Base-by-base conservation (phyloP, 2,888 invertebrate species). In the Nipponacmea schrenckii region DNA sequence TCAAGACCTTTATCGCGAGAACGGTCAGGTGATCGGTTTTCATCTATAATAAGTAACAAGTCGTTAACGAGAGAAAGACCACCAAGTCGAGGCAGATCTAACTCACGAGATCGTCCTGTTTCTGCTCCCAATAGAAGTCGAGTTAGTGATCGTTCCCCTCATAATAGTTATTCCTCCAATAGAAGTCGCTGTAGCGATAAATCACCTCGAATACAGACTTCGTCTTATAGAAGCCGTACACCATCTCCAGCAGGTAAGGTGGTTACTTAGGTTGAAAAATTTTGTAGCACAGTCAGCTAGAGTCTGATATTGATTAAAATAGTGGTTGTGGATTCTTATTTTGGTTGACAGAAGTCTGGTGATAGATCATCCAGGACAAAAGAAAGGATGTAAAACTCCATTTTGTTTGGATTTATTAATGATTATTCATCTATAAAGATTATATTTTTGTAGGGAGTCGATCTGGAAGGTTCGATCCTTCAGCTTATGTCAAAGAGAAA, bases 401-500 rank as follows among this genome's bases (percentile, higher is more conserved):
- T n/a, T n/a, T n/a, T n/a, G n/a, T n/a, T n/a, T n/a, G n/a, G n/a
- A n/a, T n/a, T n/a, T n/a, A n/a, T n/a, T n/a, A n/a, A n/a, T n/a
- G n/a, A n/a, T n/a, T n/a, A n/a, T 31, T 31, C 5, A 31, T 31
- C 31, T 31, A 3, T 31, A 31, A 31, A 31, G 31, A 31, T 39
- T 39, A 63, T 56, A 31, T 68, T 56, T 70, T 68, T 73, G 27
- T 64, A 80, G 81, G 80, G 72, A 68, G 77, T 45, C 79, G 82
- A 77, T 79, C 75, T 72, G 81, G 83, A 26, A 75, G 87, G 56
- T 88, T 88, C 82, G 85, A 88, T 76, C 88, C 88, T 7, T 87
- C 88, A 71, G 88, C 86, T 20, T 88, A 84, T 77, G 78, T 87
- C 10, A 86, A 84, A 73, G 87, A 88, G 67, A 86, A 85, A 71